Evolutionary conservation across 1,140 invertebrate genomes (phyloP).

Genomic region (Brachionus paranguensis): DNA sequence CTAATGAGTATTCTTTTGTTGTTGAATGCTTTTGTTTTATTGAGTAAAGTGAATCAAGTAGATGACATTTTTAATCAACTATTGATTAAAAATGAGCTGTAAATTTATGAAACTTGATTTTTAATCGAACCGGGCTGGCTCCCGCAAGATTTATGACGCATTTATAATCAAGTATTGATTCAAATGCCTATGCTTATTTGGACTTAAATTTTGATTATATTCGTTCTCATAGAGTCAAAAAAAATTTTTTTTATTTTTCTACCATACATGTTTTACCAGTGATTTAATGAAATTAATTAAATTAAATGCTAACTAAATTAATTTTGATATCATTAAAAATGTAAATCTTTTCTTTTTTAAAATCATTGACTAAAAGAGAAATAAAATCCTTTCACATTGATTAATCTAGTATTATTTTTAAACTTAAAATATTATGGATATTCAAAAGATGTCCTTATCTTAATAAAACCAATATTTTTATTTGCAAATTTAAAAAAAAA

Average conservation of each 20-base stretch:
- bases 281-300: neutral
- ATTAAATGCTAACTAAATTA: neutral
- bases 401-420: neutral
- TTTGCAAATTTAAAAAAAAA: too few relatives aligned
- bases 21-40: conserved; percentile 33
- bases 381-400: neutral
- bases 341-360: neutral
- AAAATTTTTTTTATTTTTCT: neutral
- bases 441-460: neutral
- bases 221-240: neutral
- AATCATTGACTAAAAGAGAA: neutral
- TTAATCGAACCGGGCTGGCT: neutral
- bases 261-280: neutral
- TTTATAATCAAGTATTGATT: neutral
- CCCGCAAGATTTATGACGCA: neutral
- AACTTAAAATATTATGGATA: neutral
- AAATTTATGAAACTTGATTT: neutral
- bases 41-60: conserved; percentile 36
- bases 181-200: neutral
- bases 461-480: too few relatives aligned
- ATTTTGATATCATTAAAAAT: neutral
- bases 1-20: conserved; percentile 31
- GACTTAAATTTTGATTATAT: neutral
- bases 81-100: neutral
- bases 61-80: conserved; percentile 29